Evolutionary conservation across 2,888 invertebrate genomes (phyloP), one percentile per base, ranked within the genome.

Genomic region (Drosophila emarginata): DNA sequence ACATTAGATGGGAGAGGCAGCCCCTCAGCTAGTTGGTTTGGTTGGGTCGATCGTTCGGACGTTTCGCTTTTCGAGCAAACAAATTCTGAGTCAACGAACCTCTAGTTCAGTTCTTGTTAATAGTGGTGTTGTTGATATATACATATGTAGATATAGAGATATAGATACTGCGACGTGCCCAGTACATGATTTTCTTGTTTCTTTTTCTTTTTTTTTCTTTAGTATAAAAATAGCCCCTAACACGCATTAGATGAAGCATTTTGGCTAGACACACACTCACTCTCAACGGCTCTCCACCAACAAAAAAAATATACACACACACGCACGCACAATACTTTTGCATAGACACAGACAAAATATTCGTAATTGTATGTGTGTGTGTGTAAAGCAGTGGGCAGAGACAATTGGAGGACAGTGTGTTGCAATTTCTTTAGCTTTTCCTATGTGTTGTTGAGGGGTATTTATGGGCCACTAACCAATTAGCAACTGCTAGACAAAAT

Each of bases 1-100:
- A 82, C 78, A 56, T 66, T 60, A 68, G 58, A 21, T 58, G 23
- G 18, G 59, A 54, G n/a, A 57, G 57, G 61, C 72, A 37, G 18
- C 50, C 28, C 23, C 56, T 60, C 67, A 26, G 5, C 4, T 11
- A 12, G 18, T 4, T 45, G 11, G 4, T 9, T 45, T 45, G 21
- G 11, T 18, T 45, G 4, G 45, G 11, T 45, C 7, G 45, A 4
- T 37, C 37, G 37, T 0, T 37, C 45, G 45, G 32, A 32, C 32
- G 32, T 32, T 12, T 45, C 12, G 18, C 11, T 45, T 21, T 45
- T 21, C 21, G 21, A 45, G 15, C 7, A 57, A 69, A 58, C 45
- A 63, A 64, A 56, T 68, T 68, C 68, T 82, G 81, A 82, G 87
- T 82, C 81, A 82, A 82, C 81, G 81, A 82, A 82, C 81, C 81